Percentiles rank a stretch among this genome's conserved stretches.
Evolutionary conservation across 2,797 vertebrate genomes (phyloP).

Genomic region (Sebastes baramenuke): DNA sequence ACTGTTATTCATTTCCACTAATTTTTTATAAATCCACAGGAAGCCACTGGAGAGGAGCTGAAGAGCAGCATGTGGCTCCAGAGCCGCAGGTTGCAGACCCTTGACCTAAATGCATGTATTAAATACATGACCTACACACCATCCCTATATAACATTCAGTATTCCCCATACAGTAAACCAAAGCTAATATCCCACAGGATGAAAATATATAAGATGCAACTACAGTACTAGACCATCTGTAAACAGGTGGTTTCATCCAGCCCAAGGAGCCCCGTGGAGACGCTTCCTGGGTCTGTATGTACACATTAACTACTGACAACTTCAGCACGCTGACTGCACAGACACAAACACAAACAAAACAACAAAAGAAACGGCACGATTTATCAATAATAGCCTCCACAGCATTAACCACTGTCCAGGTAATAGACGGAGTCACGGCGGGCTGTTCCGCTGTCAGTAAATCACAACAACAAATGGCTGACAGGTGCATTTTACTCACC

Average conservation of each 20-base stretch:
- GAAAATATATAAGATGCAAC: neutral
- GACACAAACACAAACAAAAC: conserved; percentile 7
- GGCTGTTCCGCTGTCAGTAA: neutral
- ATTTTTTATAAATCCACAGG: too few relatives aligned
- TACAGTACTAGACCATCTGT: neutral
- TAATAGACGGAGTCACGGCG: neutral
- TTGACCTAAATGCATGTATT: too few relatives aligned
- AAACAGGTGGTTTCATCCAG: neutral
- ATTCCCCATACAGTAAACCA: neutral
- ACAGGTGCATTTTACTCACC: neutral
- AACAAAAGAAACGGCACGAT: neutral
- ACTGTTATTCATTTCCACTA: too few relatives aligned
- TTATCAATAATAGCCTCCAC: neutral
- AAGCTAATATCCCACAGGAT: neutral
- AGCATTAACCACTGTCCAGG: neutral
- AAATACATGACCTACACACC: neutral
- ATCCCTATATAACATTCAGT: neutral
- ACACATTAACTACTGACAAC: neutral
- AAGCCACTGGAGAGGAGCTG: too few relatives aligned
- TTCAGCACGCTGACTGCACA: neutral
- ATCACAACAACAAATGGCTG: neutral
- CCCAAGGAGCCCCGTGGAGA: neutral
- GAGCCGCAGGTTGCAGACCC: too few relatives aligned
- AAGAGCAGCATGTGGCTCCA: too few relatives aligned
- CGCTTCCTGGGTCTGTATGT: neutral